These are phyloP conservation scores for Branchipolynoe longqiensis DNA, from an alignment of 2,888 invertebrate species.

Conservation along the genomic window DNA sequence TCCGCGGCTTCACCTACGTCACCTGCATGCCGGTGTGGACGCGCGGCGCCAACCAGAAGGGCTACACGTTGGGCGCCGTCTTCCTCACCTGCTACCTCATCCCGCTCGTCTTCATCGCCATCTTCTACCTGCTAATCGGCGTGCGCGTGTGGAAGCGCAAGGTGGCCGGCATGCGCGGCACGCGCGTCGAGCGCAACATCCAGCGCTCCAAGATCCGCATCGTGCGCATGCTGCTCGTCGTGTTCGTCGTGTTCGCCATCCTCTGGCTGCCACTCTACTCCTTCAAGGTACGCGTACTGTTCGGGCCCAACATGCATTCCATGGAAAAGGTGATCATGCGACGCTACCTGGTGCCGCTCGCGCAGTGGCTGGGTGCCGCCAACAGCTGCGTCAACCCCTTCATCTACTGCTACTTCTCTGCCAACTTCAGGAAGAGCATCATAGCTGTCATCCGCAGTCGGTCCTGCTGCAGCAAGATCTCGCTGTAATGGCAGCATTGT, in stretches of 20 bases:
- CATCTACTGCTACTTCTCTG: slow-evolving; percentile 84
- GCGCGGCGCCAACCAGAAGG: slow-evolving; percentile 33
- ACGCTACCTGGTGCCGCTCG: slow-evolving; percentile 59
- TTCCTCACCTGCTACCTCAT: slow-evolving; percentile 65
- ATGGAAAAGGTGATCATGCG: slow-evolving; percentile 58
- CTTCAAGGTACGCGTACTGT: slow-evolving; percentile 61
- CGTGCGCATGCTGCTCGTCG: slow-evolving; percentile 64
- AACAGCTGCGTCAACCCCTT: slow-evolving; percentile 65
- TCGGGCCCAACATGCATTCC: slow-evolving; percentile 58
- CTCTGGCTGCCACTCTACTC: slow-evolving; percentile 65
- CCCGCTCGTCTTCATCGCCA: slow-evolving; percentile 64
- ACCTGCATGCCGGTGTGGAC: slow-evolving; percentile 53
- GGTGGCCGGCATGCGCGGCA: slow-evolving; percentile 62
- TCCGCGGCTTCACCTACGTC: slow-evolving; percentile 35
- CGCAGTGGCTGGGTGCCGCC: slow-evolving; percentile 65
- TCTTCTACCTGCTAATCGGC: slow-evolving; percentile 64
- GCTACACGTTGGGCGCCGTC: slow-evolving; percentile 61
- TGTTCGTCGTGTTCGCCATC: slow-evolving; percentile 62
- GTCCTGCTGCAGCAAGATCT: slow-evolving; percentile 55
- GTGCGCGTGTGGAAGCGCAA: slow-evolving; percentile 64
- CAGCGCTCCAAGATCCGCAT: slow-evolving; percentile 64
- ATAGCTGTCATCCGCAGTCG: slow-evolving; percentile 57
- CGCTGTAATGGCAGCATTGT: too few species aligned
- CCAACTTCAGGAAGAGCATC: slow-evolving; percentile 94
- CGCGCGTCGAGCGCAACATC: slow-evolving; percentile 62